A percentile compares a stretch with the other conserved stretches of the same genome.
phyloP scores from a whole-genome alignment of 2,888 invertebrate genomes.

The Drosophila borealis region DNA sequence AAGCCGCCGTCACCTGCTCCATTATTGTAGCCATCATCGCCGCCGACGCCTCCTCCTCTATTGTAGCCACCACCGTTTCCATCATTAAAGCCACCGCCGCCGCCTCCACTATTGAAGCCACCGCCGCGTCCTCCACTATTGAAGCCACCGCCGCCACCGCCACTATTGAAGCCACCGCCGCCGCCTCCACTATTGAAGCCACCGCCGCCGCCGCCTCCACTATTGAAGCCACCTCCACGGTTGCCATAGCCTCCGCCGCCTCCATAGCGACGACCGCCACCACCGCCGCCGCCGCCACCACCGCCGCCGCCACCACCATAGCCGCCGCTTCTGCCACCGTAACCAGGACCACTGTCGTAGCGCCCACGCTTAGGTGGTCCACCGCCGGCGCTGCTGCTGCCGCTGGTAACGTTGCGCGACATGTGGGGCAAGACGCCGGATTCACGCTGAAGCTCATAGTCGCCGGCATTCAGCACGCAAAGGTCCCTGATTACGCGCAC shows the following conservation, averaged over 20 bases:
- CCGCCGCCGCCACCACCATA: slow-evolving; percentile 32
- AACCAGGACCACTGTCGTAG: slow-evolving; percentile 48
- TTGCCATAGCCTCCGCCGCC: background rate
- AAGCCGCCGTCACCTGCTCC: background rate
- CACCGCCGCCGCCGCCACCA: too few species aligned
- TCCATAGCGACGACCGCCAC: slow-evolving; percentile 40
- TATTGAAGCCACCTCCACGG: background rate
- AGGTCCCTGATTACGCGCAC: slow-evolving; percentile 90
- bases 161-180: slow-evolving; percentile 2
- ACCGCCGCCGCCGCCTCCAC: background rate
- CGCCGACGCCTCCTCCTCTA: background rate
- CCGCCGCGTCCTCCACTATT: background rate
- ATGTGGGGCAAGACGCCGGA: slow-evolving; percentile 82
- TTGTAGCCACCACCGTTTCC: background rate
- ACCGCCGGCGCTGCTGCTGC: slow-evolving; percentile 47
- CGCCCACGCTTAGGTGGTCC: slow-evolving; percentile 66
- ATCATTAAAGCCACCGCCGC: background rate
- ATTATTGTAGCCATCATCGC: slow-evolving; percentile 1
- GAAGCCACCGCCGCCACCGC: background rate
- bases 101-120: background rate
- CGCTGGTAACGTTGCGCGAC: slow-evolving; percentile 66
- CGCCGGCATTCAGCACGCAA: slow-evolving; percentile 92
- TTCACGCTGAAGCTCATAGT: slow-evolving; percentile 88
- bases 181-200: slow-evolving; percentile 4
- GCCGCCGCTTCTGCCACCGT: slow-evolving; percentile 51